phyloP scores from a whole-genome alignment of 2,113 vertebrate genomes.

The Malurus alboscapulatus region DNA sequence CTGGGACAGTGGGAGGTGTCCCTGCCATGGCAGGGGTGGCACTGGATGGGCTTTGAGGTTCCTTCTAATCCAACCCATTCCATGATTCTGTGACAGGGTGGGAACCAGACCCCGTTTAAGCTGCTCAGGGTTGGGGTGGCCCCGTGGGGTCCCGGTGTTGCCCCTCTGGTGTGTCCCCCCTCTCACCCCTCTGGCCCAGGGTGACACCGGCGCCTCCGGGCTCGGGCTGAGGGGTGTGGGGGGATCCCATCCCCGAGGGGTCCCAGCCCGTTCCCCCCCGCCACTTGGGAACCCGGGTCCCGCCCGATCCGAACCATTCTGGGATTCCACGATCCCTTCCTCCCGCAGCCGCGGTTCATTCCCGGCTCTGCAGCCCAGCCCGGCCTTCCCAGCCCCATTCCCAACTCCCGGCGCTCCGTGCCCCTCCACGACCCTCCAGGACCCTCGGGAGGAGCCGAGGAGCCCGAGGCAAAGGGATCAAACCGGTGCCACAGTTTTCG shows the following conservation, averaged over 20 bases:
- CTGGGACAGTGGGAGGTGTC: not conserved
- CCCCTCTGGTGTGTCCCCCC: not conserved
- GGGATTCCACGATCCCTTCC: fast-evolving
- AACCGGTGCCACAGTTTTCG: fast-evolving
- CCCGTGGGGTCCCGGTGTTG: fast-evolving
- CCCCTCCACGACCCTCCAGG: fast-evolving
- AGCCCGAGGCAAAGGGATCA: fast-evolving
- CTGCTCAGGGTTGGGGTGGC: not conserved
- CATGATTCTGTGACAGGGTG: fast-evolving
- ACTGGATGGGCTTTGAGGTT: not conserved
- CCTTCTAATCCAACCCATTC: not conserved
- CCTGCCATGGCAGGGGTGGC: not conserved
- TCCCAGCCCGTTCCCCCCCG: not conserved
- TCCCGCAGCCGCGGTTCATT: fast-evolving
- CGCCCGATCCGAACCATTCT: not conserved
- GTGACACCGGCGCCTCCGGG: not conserved
- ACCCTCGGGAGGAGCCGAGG: not conserved
- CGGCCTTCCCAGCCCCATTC: not conserved
- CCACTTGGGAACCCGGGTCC: not conserved
- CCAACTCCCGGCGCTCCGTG: fast-evolving
- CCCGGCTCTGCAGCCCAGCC: not conserved
- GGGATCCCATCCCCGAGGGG: not conserved
- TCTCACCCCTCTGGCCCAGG: not conserved
- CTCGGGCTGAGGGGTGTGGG: not conserved
- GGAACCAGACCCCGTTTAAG: not conserved